Evolutionary conservation across 1,140 invertebrate genomes (phyloP), one percentile per base, ranked within the genome.

Genomic region (Pseudomyrmex gracilis): DNA sequence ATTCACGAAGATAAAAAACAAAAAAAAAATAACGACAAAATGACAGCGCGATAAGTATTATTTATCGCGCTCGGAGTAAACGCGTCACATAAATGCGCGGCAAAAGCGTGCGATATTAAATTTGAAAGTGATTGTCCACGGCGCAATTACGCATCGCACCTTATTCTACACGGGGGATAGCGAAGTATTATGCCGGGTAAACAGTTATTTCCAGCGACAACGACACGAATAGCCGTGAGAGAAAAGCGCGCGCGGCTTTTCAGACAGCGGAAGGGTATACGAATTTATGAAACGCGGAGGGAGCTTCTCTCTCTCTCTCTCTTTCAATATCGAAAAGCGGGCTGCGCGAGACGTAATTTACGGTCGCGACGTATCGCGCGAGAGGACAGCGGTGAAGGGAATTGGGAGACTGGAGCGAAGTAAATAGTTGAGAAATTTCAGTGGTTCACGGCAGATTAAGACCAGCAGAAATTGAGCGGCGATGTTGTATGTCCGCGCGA

Each of bases 371-470:
- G 24, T 60, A 51, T 53, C 53, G 66, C 20, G 24, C 45, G 20
- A 17, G 9, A 47, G 66, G 4, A 34, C 10, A 24, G 13, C 20
- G 51, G 24, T 22, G 34, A 34, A 34, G 34, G 34, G 34, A 34
- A 34, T 34, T 34, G 7, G 34, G 24, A 15, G 24, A 15, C 7
- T 10, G 34, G 20, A 22, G 66, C 15, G n/a, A 20, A 53, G 60
- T 67, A 83, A 87, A 83, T 68, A 60, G 20, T 24, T 12, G 49
- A 58, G 86, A 68, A 86, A 86, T 86, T 86, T 74, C 45, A n/a
- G 5, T 49, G 47, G 34, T 34, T 34, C 34, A 0, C 34, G 5
- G 47, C 47, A 74, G 82, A 88, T 88, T 76, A 74, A 64, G 71
- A 82, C 64, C 63, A 64, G 53, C 70, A 51, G 70, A 77, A 73